Conservation (phyloP, 2,797 vertebrate genomes). For the Lutjanus campechanus region DNA sequence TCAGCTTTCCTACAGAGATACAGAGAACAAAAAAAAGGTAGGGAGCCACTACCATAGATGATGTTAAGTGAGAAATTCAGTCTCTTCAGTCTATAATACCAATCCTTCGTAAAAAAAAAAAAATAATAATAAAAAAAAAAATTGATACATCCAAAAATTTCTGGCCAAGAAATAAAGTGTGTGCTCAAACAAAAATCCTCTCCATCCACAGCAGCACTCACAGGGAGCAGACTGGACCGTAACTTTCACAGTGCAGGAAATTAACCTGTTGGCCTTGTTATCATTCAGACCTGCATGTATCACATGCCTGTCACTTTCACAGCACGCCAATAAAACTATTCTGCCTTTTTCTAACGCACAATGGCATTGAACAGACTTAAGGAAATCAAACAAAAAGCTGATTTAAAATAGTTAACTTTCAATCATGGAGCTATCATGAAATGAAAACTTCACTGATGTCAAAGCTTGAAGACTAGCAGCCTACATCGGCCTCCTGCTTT, state of each 20-base stretch:
- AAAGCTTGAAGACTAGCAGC: not conserved
- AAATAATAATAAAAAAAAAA: no score
- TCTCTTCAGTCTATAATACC: not conserved
- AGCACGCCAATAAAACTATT: not conserved
- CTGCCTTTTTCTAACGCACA: no score
- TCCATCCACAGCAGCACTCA: not conserved
- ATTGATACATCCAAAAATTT: not conserved
- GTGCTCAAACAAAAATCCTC: not conserved
- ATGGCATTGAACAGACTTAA: not conserved
- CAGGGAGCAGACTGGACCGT: not conserved
- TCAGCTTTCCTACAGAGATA: no score
- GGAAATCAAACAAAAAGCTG: not conserved
- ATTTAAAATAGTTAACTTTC: not conserved
- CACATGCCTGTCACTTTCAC: not conserved
- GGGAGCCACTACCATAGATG: no score
- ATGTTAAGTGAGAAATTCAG: not conserved
- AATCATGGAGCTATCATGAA: not conserved
- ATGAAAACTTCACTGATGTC: not conserved
- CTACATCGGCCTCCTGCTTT: not conserved
- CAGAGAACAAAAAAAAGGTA: no score
- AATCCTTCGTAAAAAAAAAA: not conserved
- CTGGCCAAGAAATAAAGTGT: not conserved
- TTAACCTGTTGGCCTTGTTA: not conserved
- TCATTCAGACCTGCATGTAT: not conserved
- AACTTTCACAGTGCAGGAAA: not conserved